Percentiles rank a stretch among this genome's conserved stretches.
Conservation (phyloP, 2,888 invertebrate species). For the Ochropleura plecta region DNA sequence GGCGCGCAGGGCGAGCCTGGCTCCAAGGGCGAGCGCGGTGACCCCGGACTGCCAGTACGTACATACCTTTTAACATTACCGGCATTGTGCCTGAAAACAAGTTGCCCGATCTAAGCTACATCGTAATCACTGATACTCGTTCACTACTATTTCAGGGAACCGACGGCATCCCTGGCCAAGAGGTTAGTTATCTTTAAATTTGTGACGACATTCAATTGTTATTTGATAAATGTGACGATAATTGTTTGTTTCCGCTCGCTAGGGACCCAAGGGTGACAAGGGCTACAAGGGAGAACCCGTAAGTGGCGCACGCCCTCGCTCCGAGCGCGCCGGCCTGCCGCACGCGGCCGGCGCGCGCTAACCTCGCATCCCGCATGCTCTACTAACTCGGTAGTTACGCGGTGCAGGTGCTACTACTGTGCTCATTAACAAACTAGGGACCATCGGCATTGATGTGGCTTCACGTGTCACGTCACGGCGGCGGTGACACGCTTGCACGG, state of each 20-base stretch:
- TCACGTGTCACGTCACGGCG: not conserved
- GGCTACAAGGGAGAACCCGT: slow-evolving; percentile 96
- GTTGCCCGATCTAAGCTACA: not conserved
- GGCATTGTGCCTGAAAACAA: not conserved
- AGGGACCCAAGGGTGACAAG: slow-evolving; percentile 97
- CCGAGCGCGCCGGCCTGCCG: slow-evolving; percentile 29
- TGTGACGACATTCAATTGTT: not conserved
- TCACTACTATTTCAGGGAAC: slow-evolving; percentile 93
- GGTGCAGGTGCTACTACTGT: slow-evolving; percentile 44
- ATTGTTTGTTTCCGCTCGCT: slow-evolving; percentile 79
- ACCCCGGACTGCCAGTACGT: slow-evolving; percentile 98
- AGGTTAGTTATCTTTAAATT: slow-evolving; percentile 90
- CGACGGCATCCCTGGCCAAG: slow-evolving; percentile 97
- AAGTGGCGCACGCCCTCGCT: slow-evolving; percentile 85
- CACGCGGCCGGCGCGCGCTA: slow-evolving; percentile 61
- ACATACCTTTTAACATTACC: slow-evolving; percentile 17
- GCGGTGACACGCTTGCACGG: slow-evolving; percentile 19
- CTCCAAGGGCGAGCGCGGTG: slow-evolving; percentile 97
- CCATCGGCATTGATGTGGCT: not conserved
- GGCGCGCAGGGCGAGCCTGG: slow-evolving; percentile 98
- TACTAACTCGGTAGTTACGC: slow-evolving; percentile 54
- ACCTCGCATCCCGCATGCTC: slow-evolving; percentile 59
- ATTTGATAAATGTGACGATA: slow-evolving; percentile 23
- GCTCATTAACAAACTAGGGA: not conserved
- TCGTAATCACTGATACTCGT: slow-evolving; percentile 45